Conservation (phyloP, 2,113 vertebrate genomes). For the Egretta garzetta region DNA sequence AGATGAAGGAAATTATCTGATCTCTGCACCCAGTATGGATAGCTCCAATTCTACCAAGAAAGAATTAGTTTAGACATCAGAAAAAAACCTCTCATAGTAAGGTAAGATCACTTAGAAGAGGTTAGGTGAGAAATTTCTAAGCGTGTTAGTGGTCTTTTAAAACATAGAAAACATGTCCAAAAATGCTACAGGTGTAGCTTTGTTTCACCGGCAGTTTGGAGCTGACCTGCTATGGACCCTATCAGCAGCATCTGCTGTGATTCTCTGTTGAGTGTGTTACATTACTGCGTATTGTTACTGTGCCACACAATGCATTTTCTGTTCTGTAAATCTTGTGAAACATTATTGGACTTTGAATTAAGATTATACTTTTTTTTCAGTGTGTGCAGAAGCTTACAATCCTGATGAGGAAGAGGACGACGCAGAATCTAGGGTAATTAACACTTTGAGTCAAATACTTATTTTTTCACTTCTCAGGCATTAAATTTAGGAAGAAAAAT, state of each 20-base stretch:
- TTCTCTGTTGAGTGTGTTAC: neutral
- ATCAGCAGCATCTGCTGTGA: neutral
- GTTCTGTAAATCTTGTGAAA: neutral
- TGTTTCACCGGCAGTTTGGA: neutral
- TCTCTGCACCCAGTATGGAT: neutral
- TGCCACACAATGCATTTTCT: neutral
- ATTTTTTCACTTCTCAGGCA: neutral
- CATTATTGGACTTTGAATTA: neutral
- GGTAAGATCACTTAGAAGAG: neutral
- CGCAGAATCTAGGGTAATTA: slow-evolving; percentile 88
- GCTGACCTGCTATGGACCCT: neutral
- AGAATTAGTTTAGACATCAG: neutral
- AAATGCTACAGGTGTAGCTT: neutral
- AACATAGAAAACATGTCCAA: neutral
- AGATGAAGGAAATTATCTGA: neutral
- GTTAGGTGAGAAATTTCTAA: neutral
- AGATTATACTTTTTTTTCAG: slow-evolving; percentile 71
- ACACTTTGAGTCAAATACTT: neutral
- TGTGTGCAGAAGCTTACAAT: slow-evolving; percentile 97
- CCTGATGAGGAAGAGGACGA: slow-evolving; percentile 98
- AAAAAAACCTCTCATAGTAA: neutral
- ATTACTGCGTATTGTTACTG: neutral
- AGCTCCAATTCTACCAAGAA: neutral
- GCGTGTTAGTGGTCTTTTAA: neutral
- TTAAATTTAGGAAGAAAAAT: neutral